Evolutionary conservation across 1,140 invertebrate species (phyloP), one percentile per base, ranked within the genome.

Genomic region (Lethocerus indicus): DNA sequence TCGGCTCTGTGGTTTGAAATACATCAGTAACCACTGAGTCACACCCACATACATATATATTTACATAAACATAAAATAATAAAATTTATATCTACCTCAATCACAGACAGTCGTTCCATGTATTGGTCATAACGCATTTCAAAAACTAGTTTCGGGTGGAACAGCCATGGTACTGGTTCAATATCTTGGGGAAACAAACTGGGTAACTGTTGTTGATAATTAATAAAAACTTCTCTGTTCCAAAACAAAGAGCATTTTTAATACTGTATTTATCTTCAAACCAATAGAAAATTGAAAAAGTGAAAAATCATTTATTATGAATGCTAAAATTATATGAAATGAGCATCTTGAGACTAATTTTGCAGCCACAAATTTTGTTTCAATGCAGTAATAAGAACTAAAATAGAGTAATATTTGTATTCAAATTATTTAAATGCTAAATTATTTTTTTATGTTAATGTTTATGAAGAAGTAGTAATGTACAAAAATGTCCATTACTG

Each of bases 61-160:
- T n/a, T n/a, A n/a, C n/a, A n/a, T n/a, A n/a, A n/a, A n/a, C n/a
- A n/a, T n/a, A n/a, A n/a, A n/a, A n/a, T n/a, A n/a, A n/a, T n/a
- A n/a, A n/a, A n/a, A n/a, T n/a, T n/a, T n/a, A n/a, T n/a, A n/a
- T n/a, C n/a, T n/a, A n/a, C n/a, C n/a, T n/a, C n/a, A n/a, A n/a
- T n/a, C n/a, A n/a, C n/a, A n/a, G n/a, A n/a, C 14, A 79, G 66
- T 45, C 81, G 65, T 35, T 78, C 68, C 51, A 78, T 63, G 64
- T 81, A 87, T 42, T 72, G 67, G 53, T 81, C 70, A 57, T 77
- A 75, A 28, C 79, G 61, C 20, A 26, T 20, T 60, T 76, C 71
- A 64, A 87, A 87, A 18, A 86, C 73, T 5, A 76, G 69, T 48
- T 78, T 71, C 27, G 74, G 71, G 51, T 83, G 71, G 64, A 86